Evolutionary conservation across 2,888 invertebrate species (phyloP).

Genomic region (Agriotes lineatus): DNA sequence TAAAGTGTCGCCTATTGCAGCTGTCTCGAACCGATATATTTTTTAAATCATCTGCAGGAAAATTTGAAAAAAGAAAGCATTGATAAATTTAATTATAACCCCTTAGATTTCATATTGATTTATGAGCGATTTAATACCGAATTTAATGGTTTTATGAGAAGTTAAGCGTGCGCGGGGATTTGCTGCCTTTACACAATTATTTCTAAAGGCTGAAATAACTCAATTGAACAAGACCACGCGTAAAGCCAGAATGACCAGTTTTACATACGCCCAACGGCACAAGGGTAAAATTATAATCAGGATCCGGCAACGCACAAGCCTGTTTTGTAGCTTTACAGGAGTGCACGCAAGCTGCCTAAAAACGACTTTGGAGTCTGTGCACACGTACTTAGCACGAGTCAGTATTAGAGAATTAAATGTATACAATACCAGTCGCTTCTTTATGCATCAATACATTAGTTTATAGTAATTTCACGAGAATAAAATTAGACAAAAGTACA

Average conservation of each 20-base stretch:
- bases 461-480: too few relatives aligned
- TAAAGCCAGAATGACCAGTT: slow-evolving; percentile 40
- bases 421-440: slow-evolving; percentile 6
- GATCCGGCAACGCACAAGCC: slow-evolving; percentile 13
- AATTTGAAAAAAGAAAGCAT: neutral
- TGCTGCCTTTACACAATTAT: neutral
- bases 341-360: neutral
- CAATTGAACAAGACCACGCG: slow-evolving; percentile 40
- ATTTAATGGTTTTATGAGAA: neutral
- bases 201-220: slow-evolving; percentile 12
- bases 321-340: slow-evolving; percentile 17
- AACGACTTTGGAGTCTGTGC: neutral
- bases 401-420: neutral
- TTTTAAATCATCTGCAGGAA: neutral
- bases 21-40: neutral
- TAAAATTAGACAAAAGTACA: too few relatives aligned
- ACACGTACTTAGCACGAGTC: slow-evolving; percentile 8
- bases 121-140: neutral
- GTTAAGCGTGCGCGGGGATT: neutral
- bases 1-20: slow-evolving; percentile 18
- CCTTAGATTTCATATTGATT: too few relatives aligned
- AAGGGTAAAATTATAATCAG: slow-evolving; percentile 25
- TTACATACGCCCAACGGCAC: neutral
- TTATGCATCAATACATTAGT: slow-evolving; percentile 37
- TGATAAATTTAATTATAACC: neutral